Percentiles rank a stretch among this genome's conserved stretches.
Evolutionary conservation across 2,888 invertebrate species (phyloP).

Genomic region (Troides helena): DNA sequence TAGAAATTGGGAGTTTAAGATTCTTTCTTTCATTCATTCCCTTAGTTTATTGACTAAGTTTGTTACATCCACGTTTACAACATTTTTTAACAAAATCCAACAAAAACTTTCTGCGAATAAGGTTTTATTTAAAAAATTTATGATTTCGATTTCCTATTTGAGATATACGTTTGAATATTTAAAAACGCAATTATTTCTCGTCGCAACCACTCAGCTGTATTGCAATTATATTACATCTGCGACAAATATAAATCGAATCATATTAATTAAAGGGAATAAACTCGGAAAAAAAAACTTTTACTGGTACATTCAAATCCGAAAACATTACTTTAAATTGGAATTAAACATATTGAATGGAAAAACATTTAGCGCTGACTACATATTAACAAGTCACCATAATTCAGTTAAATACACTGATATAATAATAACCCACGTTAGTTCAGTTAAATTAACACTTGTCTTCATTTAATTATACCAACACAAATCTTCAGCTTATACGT

Average conservation of each 20-base stretch:
- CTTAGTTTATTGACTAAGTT: too few relatives aligned
- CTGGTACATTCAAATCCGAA: background rate
- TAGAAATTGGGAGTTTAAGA: too few relatives aligned
- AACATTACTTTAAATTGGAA: background rate
- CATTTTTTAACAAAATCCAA: too few relatives aligned
- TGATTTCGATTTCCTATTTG: conserved; percentile 4
- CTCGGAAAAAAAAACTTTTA: conserved; percentile 3
- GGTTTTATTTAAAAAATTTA: background rate
- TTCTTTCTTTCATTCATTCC: too few relatives aligned
- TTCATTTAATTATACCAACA: too few relatives aligned
- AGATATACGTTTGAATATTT: conserved; percentile 6
- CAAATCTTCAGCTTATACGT: too few relatives aligned
- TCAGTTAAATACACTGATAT: too few relatives aligned
- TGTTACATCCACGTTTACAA: too few relatives aligned
- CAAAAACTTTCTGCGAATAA: background rate
- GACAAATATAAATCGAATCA: conserved; percentile 20
- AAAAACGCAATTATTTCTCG: conserved; percentile 7
- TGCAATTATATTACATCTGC: conserved; percentile 8
- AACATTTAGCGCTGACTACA: too few relatives aligned
- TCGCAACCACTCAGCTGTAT: conserved; percentile 8
- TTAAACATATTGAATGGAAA: background rate
- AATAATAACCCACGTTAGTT: too few relatives aligned
- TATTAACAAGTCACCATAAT: too few relatives aligned
- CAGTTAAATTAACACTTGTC: too few relatives aligned
- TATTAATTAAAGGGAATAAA: conserved; percentile 23